phyloP scores from a whole-genome alignment of 2,888 invertebrate genomes.

The Anoncus sp. region DNA sequence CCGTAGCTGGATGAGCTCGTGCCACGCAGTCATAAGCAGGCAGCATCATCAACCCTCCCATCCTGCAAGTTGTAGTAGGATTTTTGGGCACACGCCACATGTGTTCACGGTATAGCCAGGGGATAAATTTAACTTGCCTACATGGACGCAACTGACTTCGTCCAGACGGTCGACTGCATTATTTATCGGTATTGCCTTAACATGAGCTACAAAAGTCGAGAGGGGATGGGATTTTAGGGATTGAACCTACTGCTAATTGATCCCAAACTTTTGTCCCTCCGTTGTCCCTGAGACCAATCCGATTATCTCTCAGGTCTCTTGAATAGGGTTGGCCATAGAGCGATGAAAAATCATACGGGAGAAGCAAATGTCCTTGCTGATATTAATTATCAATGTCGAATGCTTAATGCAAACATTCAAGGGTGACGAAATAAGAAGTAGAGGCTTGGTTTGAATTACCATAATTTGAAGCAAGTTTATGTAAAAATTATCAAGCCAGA shows the following conservation, averaged over 20 bases:
- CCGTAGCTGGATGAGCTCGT: slow-evolving; percentile 68
- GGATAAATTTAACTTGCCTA: slow-evolving; percentile 77
- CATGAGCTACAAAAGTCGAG: slow-evolving; percentile 45
- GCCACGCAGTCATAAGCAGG: slow-evolving; percentile 35
- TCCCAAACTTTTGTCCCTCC: slow-evolving; percentile 61
- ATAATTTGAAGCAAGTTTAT: no score
- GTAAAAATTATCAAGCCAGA: no score
- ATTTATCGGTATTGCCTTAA: slow-evolving; percentile 76
- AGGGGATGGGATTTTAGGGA: slow-evolving; percentile 36
- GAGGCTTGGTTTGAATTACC: no score
- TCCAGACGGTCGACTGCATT: slow-evolving; percentile 80
- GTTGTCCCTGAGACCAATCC: no score
- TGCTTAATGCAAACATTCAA: no score
- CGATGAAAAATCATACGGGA: not conserved
- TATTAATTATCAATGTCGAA: not conserved
- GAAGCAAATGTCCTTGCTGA: not conserved
- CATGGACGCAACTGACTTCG: slow-evolving; percentile 76
- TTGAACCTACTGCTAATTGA: slow-evolving; percentile 74
- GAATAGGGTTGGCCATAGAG: not conserved
- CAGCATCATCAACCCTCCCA: slow-evolving; percentile 24
- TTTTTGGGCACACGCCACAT: slow-evolving; percentile 70
- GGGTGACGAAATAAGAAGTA: no score
- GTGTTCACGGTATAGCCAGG: slow-evolving; percentile 71
- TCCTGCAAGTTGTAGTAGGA: slow-evolving; percentile 41
- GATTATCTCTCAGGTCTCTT: slow-evolving; percentile 2